Conservation (phyloP, 2,888 invertebrate genomes). For the Perdita meconis region DNA sequence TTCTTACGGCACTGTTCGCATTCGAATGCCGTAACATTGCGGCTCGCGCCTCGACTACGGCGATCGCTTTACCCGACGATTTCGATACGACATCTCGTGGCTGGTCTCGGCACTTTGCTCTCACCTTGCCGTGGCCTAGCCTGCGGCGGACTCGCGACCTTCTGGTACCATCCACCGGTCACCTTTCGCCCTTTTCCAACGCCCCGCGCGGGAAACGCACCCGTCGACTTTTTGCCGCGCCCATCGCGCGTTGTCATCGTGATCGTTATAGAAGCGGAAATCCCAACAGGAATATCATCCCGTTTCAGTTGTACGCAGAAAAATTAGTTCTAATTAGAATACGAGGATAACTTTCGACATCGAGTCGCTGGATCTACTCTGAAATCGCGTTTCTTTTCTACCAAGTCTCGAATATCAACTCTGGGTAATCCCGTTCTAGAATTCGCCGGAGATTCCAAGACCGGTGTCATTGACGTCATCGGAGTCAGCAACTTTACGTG, state of each 20-base stretch:
- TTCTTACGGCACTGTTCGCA: conserved; percentile 65
- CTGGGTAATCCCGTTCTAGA: neutral
- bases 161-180: conserved; percentile 73
- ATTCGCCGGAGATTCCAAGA: neutral
- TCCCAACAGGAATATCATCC: no score
- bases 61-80: conserved; percentile 42
- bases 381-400: no score
- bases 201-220: neutral
- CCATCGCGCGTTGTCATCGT: no score
- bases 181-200: conserved; percentile 51
- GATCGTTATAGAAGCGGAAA: neutral
- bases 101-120: conserved; percentile 68
- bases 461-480: conserved; percentile 47
- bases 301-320: no score
- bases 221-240: neutral
- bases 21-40: conserved; percentile 57
- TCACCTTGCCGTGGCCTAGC: conserved; percentile 84
- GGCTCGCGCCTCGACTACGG: conserved; percentile 9
- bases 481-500: conserved; percentile 11
- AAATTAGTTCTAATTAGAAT: no score
- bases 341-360: no score
- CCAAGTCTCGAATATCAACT: neutral
- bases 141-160: conserved; percentile 77
- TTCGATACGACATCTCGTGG: conserved; percentile 76
- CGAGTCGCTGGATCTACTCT: no score